Base-by-base conservation (phyloP, 1,140 invertebrate genomes). In the Nasonia longicornis region DNA sequence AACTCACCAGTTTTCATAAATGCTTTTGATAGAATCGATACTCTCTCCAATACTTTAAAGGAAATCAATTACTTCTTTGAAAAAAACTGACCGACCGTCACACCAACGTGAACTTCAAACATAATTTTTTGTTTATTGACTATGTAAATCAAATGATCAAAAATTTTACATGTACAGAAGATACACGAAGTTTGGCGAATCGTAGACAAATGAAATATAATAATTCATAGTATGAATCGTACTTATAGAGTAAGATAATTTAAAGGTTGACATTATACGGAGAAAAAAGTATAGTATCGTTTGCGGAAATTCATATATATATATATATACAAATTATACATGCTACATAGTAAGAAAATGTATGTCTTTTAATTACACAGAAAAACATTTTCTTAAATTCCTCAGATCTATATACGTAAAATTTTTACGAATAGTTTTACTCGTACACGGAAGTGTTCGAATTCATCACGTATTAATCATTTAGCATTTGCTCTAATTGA, bases 181-280 rank as follows among this genome's bases (percentile, higher is more conserved):
- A 82, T 73, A 73, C 52, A 64, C 38, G 72, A 58, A 67, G 48
- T 78, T 78, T 74, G 26, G 16, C 52, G 52, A 10, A 72, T 64
- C 67, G 35, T 79, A 79, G 75, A 75, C 35, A 63, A 79, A 48
- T 42, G 16, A 74, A 72, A 69, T 75, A 70, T 76, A 79, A 74
- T 58, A 79, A 74, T 58, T 35, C 22, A 38, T 75, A 79, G 35
- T n/a, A 75, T 70, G 76, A 82, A 75, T 82, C 75, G 66, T 79
- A 79, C 66, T 79, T 82, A 35, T 35, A 79, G 81, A 82, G 71
- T 82, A 75, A 79, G 72, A 73, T 73, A 77, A 77, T 79, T 69
- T 82, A 45, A 82, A 79, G 16, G 67, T 82, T 22, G 63, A 72
- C 72, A 48, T 67, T 66, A 67, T 35, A 79, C 77, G 72, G 80